Evolutionary conservation across 2,888 invertebrate species (phyloP).

Genomic region (Agonopterix heracliana): DNA sequence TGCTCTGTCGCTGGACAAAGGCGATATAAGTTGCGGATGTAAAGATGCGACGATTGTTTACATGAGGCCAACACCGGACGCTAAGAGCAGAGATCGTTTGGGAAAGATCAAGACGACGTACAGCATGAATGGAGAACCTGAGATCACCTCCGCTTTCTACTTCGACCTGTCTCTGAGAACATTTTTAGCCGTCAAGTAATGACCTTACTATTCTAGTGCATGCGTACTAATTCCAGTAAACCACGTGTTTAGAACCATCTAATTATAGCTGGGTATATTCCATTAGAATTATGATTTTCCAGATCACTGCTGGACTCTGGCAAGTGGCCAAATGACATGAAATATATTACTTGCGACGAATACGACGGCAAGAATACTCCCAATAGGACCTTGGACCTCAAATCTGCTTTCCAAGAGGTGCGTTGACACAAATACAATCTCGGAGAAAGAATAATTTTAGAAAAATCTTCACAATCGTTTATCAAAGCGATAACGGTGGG

Average conservation of each 20-base stretch:
- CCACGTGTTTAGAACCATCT: conserved; percentile 44
- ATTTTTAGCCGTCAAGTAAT: conserved; percentile 84
- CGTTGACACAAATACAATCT: conserved; percentile 24
- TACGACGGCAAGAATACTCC: conserved; percentile 86
- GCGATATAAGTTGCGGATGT: conserved; percentile 83
- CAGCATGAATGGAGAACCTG: conserved; percentile 82
- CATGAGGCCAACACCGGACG: conserved; percentile 82
- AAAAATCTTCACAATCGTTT: too few species aligned
- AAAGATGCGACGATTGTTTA: conserved; percentile 86
- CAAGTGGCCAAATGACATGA: conserved; percentile 84
- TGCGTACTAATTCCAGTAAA: conserved; percentile 39
- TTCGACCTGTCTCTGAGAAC: conserved; percentile 88
- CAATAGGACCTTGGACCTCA: conserved; percentile 82
- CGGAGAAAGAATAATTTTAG: conserved; percentile 6
- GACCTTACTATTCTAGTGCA: conserved; percentile 34
- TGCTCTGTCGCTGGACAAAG: conserved; percentile 85
- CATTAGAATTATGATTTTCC: conserved; percentile 62
- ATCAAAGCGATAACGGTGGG: too few species aligned
- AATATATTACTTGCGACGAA: conserved; percentile 86
- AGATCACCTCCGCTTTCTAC: conserved; percentile 89
- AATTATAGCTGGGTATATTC: conserved; percentile 61
- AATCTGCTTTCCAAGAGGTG: conserved; percentile 81
- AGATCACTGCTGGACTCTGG: conserved; percentile 83
- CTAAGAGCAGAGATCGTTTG: conserved; percentile 81
- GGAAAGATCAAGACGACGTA: conserved; percentile 83